These are phyloP conservation scores for Peromyscus leucopus DNA, from an alignment of 2,113 vertebrate genomes.

Conservation along the genomic window DNA sequence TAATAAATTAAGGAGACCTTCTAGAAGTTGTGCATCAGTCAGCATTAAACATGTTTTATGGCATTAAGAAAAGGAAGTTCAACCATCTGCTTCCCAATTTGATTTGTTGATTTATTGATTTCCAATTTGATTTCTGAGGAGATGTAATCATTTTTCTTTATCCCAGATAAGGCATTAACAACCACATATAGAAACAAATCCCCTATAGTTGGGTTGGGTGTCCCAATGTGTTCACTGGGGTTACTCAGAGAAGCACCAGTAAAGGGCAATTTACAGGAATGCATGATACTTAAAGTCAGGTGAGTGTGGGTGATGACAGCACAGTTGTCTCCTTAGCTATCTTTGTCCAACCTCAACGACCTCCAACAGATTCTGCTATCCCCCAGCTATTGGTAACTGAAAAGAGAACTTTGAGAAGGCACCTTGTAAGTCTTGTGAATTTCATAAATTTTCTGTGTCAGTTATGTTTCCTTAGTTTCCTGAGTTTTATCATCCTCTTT, in stretches of 20 bases:
- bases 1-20: neutral
- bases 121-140: neutral
- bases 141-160: neutral
- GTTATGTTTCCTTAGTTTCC: neutral
- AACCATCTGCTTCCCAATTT: neutral
- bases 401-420: neutral
- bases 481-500: neutral
- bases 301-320: no score
- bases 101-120: neutral
- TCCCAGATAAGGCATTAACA: neutral
- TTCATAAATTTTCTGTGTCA: neutral
- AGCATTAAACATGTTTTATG: neutral
- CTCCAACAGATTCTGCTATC: neutral
- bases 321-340: neutral
- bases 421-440: neutral
- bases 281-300: no score
- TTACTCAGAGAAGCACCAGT: neutral
- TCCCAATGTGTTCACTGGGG: no score
- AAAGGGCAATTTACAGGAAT: neutral
- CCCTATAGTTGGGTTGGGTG: neutral
- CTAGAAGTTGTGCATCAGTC: neutral
- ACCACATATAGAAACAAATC: no score
- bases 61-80: neutral
- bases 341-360: neutral
- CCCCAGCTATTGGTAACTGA: no score